These are phyloP conservation scores for Turnix velox DNA, from an alignment of 2,113 vertebrate genomes.

Conservation along the genomic window DNA sequence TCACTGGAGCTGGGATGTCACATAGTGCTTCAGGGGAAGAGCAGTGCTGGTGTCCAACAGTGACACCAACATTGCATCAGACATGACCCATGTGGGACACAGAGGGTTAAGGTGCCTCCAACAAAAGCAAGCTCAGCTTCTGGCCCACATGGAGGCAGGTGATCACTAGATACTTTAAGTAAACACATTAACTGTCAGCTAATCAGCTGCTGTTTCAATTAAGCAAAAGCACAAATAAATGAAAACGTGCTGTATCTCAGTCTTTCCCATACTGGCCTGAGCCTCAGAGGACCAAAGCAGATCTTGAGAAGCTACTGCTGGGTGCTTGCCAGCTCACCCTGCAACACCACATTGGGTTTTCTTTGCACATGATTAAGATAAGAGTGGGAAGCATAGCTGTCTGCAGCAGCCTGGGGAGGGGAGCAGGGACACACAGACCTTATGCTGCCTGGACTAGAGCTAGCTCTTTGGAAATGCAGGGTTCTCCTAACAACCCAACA, in stretches of 20 bases:
- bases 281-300: neutral
- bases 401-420: neutral
- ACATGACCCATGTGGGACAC: neutral
- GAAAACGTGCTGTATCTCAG: neutral
- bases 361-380: neutral
- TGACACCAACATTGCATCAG: neutral
- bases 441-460: neutral
- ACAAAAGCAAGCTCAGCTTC: neutral
- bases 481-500: neutral
- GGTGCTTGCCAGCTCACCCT: neutral
- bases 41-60: neutral
- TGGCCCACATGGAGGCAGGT: neutral
- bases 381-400: neutral
- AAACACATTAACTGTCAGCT: neutral
- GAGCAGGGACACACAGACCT: neutral
- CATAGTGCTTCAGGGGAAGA: rapidly evolving
- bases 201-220: neutral
- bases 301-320: neutral
- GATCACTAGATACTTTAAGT: neutral
- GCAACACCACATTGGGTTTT: neutral
- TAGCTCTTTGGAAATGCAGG: neutral
- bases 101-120: neutral
- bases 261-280: neutral
- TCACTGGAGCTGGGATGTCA: neutral
- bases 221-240: neutral